Percentiles rank a stretch among this genome's conserved stretches.
Evolutionary conservation across 2,113 vertebrate genomes (phyloP).

Genomic region (Harpagus bidentatus): DNA sequence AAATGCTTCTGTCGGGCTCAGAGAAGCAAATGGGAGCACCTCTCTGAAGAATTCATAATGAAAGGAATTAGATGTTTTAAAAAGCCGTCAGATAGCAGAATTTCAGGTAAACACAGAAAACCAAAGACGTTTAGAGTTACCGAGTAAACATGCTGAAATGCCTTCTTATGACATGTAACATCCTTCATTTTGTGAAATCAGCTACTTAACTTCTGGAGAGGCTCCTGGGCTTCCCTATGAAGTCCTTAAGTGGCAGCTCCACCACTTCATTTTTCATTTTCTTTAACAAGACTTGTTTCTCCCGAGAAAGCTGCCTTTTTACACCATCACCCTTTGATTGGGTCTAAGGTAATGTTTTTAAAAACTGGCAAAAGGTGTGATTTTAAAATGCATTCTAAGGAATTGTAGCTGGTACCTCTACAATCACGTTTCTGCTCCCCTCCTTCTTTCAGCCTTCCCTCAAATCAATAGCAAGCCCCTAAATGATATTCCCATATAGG

Average conservation of each 20-base stretch:
- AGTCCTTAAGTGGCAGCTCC: not conserved
- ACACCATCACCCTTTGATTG: not conserved
- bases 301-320: not conserved
- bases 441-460: not conserved
- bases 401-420: not conserved
- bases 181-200: conserved; percentile 9
- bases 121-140: not conserved
- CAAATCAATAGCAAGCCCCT: not conserved
- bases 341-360: not conserved
- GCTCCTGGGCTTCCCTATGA: conserved; percentile 11
- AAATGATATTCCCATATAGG: not conserved
- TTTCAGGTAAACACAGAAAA: not conserved
- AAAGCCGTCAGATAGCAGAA: not conserved
- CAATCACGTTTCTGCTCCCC: not conserved
- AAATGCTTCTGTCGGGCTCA: not conserved
- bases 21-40: not conserved
- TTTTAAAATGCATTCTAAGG: not conserved
- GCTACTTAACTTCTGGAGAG: conserved; percentile 34
- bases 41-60: not conserved
- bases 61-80: not conserved
- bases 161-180: not conserved
- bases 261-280: not conserved
- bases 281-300: not conserved
- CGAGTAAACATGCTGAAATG: not conserved
- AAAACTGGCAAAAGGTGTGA: not conserved